Conservation (phyloP, 2,888 invertebrate genomes). For the Megalurothrips usitatus region DNA sequence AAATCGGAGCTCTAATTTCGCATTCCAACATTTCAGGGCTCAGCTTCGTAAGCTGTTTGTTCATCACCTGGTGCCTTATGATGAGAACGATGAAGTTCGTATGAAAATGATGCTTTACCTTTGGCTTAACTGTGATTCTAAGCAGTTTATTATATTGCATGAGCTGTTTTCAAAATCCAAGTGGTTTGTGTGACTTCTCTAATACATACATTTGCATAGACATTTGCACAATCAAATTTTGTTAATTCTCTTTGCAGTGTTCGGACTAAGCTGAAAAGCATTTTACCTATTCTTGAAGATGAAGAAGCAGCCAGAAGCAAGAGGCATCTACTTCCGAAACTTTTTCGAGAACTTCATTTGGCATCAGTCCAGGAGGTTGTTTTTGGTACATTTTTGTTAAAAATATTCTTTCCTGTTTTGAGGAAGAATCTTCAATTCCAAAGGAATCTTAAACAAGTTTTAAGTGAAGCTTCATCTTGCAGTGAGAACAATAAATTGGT, state of each 20-base stretch:
- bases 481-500: neutral
- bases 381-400: neutral
- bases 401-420: neutral
- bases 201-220: neutral
- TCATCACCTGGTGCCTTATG: neutral
- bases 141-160: neutral
- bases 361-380: too few relatives aligned
- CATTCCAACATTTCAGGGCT: neutral
- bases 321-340: neutral
- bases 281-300: neutral
- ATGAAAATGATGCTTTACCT: constrained; percentile 9
- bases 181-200: neutral
- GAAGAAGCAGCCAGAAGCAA: neutral
- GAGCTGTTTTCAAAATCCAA: neutral
- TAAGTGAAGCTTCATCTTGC: neutral
- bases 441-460: neutral
- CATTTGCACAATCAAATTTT: neutral
- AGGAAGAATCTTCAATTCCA: neutral
- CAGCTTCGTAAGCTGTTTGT: neutral
- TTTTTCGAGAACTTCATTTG: too few relatives aligned
- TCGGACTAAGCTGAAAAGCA: neutral
- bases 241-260: neutral
- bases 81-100: neutral
- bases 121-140: neutral
- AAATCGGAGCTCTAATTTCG: neutral